These are phyloP conservation scores for Drosophila koepferae DNA, from an alignment of 2,888 invertebrate species.

Conservation along the genomic window DNA sequence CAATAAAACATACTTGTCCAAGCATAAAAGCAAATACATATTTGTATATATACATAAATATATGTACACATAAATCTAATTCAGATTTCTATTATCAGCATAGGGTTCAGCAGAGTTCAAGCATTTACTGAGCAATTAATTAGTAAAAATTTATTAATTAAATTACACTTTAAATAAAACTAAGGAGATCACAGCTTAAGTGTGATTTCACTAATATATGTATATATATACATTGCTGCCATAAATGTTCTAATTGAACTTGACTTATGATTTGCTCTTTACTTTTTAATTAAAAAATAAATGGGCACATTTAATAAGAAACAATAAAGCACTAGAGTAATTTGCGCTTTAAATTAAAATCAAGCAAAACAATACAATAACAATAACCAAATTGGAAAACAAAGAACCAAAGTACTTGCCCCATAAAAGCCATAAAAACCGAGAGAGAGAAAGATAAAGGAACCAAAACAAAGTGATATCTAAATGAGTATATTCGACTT, in stretches of 20 bases:
- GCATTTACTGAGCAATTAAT: neutral
- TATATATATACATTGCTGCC: neutral
- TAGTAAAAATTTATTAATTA: neutral
- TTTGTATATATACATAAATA: neutral
- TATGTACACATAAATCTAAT: neutral
- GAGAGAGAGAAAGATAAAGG: neutral
- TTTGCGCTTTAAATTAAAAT: constrained; percentile 33
- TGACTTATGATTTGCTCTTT: constrained; percentile 39
- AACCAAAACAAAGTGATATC: neutral
- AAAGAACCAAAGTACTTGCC: constrained; percentile 40
- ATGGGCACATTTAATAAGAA: constrained; percentile 23
- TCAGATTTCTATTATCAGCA: neutral
- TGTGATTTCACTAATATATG: neutral
- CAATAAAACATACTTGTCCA: neutral
- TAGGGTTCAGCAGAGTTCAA: neutral
- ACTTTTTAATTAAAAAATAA: constrained; percentile 48
- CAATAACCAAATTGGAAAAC: constrained; percentile 29
- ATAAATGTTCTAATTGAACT: neutral
- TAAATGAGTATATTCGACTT: neutral
- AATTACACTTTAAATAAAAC: neutral
- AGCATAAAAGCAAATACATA: neutral
- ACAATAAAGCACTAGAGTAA: constrained; percentile 23
- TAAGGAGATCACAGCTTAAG: neutral
- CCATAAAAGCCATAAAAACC: constrained; percentile 41
- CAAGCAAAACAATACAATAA: constrained; percentile 19